Base-by-base conservation (phyloP, 1,140 invertebrate genomes). In the Bemisia tabaci region DNA sequence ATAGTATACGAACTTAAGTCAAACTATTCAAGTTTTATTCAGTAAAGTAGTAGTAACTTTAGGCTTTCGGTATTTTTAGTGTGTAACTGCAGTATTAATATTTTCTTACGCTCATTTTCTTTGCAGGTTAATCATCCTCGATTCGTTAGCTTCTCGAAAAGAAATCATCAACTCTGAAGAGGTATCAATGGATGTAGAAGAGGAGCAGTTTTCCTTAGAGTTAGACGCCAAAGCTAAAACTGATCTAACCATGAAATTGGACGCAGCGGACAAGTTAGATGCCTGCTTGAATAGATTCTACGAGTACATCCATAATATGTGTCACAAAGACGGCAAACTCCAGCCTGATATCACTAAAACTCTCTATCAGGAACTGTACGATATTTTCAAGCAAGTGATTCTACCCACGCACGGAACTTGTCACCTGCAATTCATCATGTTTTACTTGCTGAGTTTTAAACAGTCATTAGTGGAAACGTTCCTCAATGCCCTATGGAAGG, bases 351-450 rank as follows among this genome's bases (percentile, higher is more conserved):
- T 70, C 33, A 74, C 77, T n/a, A 72, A 72, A 64, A 27, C 61
- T 12, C 48, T 73, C 5, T 74, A 70, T 64, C 23, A 68, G 17
- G 73, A 74, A 33, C 61, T 74, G 12, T 25, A 71, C 12, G 62
- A 65, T 71, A 77, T 83, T 24, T 94, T 93, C 76, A 87, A 92
- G 68, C 81, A 82, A 71, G 75, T 88, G 59, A 83, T 93, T 66
- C 75, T 94, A 63, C 83, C 84, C 1, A 91, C 88, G 12, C 84
- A 89, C 73, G 85, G 82, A 26, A 85, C 82, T 63, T 82, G 85
- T 74, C 89, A 91, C 75, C 82, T 89, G 2, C 91, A 92, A 75
- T 94, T 89, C 75, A 73, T 91, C 1, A 79, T 91, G 73, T 92
- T 93, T 77, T 86, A 88, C 71, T 76, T 90, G 63, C 85, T 85